phyloP scores from a whole-genome alignment of 2,797 vertebrate genomes.

The Emys orbicularis region DNA sequence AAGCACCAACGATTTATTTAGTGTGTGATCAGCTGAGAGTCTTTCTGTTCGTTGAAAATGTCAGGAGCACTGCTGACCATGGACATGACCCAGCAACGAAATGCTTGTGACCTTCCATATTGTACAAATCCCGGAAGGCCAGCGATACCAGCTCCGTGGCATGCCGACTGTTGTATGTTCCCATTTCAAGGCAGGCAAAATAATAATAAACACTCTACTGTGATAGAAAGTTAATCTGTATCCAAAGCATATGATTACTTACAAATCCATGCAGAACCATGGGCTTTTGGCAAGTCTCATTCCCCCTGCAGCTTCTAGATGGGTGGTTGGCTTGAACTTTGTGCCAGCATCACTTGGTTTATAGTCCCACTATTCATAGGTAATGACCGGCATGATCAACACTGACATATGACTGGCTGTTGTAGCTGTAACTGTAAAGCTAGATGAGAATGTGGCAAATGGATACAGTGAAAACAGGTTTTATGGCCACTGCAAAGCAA shows the following conservation, averaged over 20 bases:
- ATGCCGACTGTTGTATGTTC: not conserved
- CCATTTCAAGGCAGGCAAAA: not conserved
- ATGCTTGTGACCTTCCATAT: fast-evolving
- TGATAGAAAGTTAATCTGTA: conserved; percentile 29
- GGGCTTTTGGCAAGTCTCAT: fast-evolving
- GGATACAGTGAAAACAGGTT: fast-evolving
- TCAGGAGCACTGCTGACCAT: not conserved
- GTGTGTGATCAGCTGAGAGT: not conserved
- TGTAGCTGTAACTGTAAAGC: not conserved
- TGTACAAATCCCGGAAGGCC: not conserved
- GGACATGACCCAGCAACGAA: not conserved
- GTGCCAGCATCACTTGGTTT: not conserved
- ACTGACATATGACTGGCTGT: not conserved
- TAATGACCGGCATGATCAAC: not conserved
- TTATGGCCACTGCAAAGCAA: not conserved
- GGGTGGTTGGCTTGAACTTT: not conserved
- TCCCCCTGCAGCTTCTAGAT: not conserved
- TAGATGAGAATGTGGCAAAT: not conserved
- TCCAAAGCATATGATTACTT: not conserved
- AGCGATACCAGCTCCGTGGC: not conserved
- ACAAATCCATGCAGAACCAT: fast-evolving
- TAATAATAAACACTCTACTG: not conserved
- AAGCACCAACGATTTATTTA: not conserved
- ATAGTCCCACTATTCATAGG: not conserved
- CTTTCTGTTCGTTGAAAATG: not conserved